These are phyloP conservation scores for Epinephelus coioides DNA, from an alignment of 2,797 vertebrate genomes.

Conservation along the genomic window DNA sequence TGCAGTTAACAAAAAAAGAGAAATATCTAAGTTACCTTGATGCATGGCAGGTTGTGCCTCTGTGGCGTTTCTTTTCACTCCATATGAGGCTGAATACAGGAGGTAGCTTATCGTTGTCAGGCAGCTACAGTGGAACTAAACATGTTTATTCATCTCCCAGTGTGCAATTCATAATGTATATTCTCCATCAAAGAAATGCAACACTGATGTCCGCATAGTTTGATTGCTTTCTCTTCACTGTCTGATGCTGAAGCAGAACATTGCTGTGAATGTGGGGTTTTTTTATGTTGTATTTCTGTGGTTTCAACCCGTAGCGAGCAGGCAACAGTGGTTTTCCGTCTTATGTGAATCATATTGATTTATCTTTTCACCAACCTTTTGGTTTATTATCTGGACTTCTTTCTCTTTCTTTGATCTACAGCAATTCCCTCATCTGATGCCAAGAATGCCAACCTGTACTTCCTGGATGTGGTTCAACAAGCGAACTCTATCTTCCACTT, in stretches of 20 bases:
- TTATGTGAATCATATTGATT: conserved; percentile 35
- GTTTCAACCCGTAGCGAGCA: neutral
- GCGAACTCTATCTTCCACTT: conserved; percentile 99
- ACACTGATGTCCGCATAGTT: conserved; percentile 27
- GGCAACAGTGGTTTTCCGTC: conserved; percentile 12
- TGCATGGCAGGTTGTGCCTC: conserved; percentile 8
- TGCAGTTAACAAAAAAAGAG: neutral
- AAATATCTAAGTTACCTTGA: conserved; percentile 16
- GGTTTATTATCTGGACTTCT: conserved; percentile 14
- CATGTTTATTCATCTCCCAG: conserved; percentile 17
- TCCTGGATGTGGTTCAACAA: conserved; percentile 98
- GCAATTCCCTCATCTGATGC: conserved; percentile 98
- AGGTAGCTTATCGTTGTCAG: conserved; percentile 36
- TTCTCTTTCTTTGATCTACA: conserved; percentile 73
- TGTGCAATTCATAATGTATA: conserved; percentile 27
- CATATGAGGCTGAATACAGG: conserved; percentile 18
- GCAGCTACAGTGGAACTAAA: conserved; percentile 55
- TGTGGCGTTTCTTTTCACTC: conserved; percentile 26
- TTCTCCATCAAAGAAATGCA: conserved; percentile 32
- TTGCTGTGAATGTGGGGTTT: conserved; percentile 3
- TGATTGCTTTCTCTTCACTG: conserved; percentile 32
- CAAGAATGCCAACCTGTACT: conserved; percentile 97
- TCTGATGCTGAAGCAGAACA: conserved; percentile 18
- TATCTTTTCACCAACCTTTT: conserved; percentile 19
- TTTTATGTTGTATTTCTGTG: conserved; percentile 4